Evolutionary conservation across 2,888 invertebrate species (phyloP).

Genomic region (Cancer borealis): DNA sequence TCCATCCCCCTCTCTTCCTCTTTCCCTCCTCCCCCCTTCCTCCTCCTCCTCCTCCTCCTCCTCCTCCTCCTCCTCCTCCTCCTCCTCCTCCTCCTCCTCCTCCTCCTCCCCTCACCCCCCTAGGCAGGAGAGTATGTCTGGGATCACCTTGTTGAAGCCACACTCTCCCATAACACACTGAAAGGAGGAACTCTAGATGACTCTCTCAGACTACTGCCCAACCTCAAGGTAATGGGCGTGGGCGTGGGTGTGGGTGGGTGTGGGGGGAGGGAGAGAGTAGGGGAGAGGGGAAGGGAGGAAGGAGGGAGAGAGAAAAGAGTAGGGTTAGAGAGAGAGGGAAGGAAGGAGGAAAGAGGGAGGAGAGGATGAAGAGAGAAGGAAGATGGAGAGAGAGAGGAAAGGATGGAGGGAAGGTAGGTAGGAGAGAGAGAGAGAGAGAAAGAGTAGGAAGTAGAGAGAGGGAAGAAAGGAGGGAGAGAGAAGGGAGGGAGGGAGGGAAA

Average conservation of each 20-base stretch:
- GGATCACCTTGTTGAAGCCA: slow-evolving; percentile 66
- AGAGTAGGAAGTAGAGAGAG: not conserved
- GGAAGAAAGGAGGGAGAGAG: not conserved
- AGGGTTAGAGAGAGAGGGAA: not conserved
- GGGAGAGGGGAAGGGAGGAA: too few species aligned
- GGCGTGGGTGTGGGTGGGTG: too few species aligned
- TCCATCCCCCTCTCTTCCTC: not conserved
- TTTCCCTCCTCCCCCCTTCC: not conserved
- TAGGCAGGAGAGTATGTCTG: slow-evolving; percentile 65
- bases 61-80: not conserved
- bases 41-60: not conserved
- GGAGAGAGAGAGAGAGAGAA: not conserved
- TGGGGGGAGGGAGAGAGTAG: not conserved
- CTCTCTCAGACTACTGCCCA: slow-evolving; percentile 59
- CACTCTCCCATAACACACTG: slow-evolving; percentile 57
- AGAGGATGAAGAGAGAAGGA: too few species aligned
- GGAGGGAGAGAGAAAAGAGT: too few species aligned
- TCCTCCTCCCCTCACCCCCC: not conserved
- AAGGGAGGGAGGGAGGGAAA: not conserved
- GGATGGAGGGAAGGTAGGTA: too few species aligned
- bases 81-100: not conserved
- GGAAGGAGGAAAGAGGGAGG: too few species aligned
- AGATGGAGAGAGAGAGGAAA: not conserved
- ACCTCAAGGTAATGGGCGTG: slow-evolving; percentile 51
- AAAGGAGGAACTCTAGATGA: slow-evolving; percentile 34